These are phyloP conservation scores for Darevskia mixta DNA, from an alignment of 2,797 vertebrate species.

Conservation along the genomic window DNA sequence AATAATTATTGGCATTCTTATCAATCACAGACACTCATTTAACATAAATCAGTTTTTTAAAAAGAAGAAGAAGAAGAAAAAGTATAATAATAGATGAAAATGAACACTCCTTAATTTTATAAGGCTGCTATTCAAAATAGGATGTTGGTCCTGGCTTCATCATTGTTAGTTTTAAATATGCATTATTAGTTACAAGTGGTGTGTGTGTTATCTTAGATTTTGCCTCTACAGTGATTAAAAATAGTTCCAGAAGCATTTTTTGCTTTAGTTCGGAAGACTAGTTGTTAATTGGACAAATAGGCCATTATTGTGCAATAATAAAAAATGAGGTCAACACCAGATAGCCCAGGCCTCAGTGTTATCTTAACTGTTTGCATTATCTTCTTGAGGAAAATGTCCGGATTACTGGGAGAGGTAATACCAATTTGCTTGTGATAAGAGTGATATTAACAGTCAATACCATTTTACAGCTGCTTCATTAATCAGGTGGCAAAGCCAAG, in stretches of 20 bases:
- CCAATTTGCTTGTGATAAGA: slow-evolving; percentile 31
- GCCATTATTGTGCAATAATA: neutral
- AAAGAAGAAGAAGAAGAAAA: too few relatives aligned
- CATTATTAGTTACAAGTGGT: slow-evolving; percentile 14
- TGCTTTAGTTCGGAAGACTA: slow-evolving; percentile 10
- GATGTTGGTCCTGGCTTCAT: neutral
- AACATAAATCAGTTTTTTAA: neutral
- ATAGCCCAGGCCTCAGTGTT: neutral
- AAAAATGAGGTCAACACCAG: neutral
- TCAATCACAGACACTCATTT: neutral
- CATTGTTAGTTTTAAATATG: neutral
- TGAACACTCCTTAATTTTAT: neutral
- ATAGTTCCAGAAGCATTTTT: slow-evolving; percentile 36
- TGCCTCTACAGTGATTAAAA: slow-evolving; percentile 15
- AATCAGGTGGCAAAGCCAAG: neutral
- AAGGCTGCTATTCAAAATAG: neutral
- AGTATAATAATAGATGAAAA: neutral
- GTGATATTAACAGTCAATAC: slow-evolving; percentile 19
- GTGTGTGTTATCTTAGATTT: slow-evolving; percentile 23
- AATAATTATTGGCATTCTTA: neutral
- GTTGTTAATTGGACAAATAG: slow-evolving; percentile 17
- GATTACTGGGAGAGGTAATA: slow-evolving; percentile 20
- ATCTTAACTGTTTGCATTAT: slow-evolving; percentile 22
- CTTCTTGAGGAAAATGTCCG: neutral
- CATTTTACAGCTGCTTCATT: slow-evolving; percentile 12